phyloP scores from a whole-genome alignment of 37 sponge, comb jelly and placozoan species.

The Eunapius fragilis region DNA sequence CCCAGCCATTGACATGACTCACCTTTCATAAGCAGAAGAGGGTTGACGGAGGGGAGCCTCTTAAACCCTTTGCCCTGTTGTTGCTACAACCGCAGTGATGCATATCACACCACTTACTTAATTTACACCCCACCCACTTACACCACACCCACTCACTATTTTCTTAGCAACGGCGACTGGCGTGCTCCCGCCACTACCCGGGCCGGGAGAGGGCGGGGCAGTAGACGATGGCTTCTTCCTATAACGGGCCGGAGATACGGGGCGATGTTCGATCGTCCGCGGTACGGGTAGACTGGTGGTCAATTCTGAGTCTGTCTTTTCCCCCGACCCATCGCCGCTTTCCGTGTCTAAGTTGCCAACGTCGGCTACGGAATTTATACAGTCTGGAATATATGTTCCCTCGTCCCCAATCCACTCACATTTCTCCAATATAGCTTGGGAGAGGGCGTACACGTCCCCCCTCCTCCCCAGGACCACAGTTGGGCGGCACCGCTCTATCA shows the following conservation, averaged over 20 bases:
- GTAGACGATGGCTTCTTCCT: background rate
- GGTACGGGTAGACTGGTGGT: too few relatives aligned
- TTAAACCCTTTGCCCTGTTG: background rate
- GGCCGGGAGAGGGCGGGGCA: too few relatives aligned
- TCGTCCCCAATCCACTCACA: constrained; percentile 6
- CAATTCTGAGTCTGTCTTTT: background rate
- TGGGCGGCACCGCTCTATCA: constrained; percentile 30
- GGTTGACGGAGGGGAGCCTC: background rate
- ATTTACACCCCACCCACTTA: too few relatives aligned
- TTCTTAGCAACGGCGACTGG: background rate
- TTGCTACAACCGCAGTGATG: too few relatives aligned
- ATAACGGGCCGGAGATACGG: background rate
- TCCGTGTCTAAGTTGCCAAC: too few relatives aligned
- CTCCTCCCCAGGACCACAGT: constrained; percentile 48
- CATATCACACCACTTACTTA: too few relatives aligned
- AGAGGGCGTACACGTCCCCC: constrained; percentile 54
- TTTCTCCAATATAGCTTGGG: constrained; percentile 39
- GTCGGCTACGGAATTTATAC: too few relatives aligned
- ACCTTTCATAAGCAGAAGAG: constrained; percentile 40
- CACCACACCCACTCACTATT: background rate
- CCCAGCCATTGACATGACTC: constrained; percentile 3
- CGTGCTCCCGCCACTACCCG: background rate
- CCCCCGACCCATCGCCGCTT: background rate
- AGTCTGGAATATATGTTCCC: too few relatives aligned
- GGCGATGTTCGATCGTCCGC: background rate